Evolutionary conservation across 2,888 invertebrate species (phyloP).

Genomic region (Fabriciana adippe): DNA sequence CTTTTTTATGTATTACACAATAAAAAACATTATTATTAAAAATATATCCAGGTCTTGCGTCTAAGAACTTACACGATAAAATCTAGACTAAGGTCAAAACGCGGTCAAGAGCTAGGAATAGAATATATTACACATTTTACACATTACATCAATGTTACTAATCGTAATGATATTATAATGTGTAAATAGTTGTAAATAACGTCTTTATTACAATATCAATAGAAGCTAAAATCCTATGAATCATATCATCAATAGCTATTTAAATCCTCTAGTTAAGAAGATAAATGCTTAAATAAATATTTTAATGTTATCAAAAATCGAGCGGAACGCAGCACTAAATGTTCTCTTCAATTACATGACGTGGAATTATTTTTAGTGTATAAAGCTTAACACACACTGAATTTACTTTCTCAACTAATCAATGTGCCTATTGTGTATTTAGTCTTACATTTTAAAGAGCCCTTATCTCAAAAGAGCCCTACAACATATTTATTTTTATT

Average conservation of each 20-base stretch:
- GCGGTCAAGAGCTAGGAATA: constrained; percentile 30
- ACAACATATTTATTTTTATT: too few species aligned
- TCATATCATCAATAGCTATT: constrained; percentile 28
- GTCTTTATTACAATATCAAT: background rate
- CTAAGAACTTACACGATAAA: constrained; percentile 12
- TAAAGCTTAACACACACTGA: constrained; percentile 31
- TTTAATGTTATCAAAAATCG: constrained; percentile 39
- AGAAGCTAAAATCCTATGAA: constrained; percentile 17
- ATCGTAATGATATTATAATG: constrained; percentile 14
- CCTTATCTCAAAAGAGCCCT: too few species aligned
- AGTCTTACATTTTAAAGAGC: too few species aligned
- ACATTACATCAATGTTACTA: constrained; percentile 30
- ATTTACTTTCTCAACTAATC: background rate
- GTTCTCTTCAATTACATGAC: constrained; percentile 46
- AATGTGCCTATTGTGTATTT: background rate
- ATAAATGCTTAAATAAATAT: constrained; percentile 39
- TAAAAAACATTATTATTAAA: background rate
- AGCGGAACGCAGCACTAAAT: constrained; percentile 36
- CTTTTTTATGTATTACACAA: too few species aligned
- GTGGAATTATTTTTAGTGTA: constrained; percentile 43
- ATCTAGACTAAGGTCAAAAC: constrained; percentile 27
- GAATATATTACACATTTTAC: constrained; percentile 26
- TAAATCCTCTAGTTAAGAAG: constrained; percentile 30
- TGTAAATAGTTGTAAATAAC: background rate
- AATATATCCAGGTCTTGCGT: background rate